Percentiles rank a stretch among this genome's conserved stretches.
Conservation (phyloP, 2,888 invertebrate genomes). For the Digitonthophagus gazella region DNA sequence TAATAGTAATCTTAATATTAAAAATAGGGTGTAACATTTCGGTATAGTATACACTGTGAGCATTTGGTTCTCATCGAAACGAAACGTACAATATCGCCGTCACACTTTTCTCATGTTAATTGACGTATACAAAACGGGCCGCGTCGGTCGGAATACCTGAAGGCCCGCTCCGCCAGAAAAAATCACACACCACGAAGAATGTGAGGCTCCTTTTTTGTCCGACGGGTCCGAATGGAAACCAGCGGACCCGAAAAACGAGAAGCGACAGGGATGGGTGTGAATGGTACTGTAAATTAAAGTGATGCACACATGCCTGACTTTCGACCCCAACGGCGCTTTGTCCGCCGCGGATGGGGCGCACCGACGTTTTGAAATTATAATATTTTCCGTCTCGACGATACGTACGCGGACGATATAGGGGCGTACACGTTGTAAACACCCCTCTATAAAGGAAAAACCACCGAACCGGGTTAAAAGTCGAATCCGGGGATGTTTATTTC, state of each 20-base stretch:
- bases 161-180: constrained; percentile 10
- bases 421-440: too few species aligned
- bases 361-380: neutral
- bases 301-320: constrained; percentile 20
- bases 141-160: neutral
- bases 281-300: constrained; percentile 26
- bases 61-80: neutral
- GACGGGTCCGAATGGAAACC: neutral
- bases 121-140: neutral
- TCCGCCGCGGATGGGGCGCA: neutral
- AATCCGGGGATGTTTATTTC: too few species aligned
- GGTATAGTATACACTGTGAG: neutral
- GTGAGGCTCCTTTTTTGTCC: neutral
- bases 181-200: neutral
- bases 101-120: neutral
- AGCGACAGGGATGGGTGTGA: constrained; percentile 24
- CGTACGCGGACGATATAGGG: too few species aligned
- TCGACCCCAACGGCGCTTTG: constrained; percentile 7
- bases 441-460: too few species aligned
- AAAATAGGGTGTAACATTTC: too few species aligned
- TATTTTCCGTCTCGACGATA: neutral
- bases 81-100: neutral
- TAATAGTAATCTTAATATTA: too few species aligned
- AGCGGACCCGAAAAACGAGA: constrained; percentile 13
- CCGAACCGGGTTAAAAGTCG: too few species aligned